A percentile compares a stretch with the other conserved stretches of the same genome.
These are phyloP conservation scores for Apodemia mormo DNA, from an alignment of 2,888 invertebrate genomes.

Conservation along the genomic window DNA sequence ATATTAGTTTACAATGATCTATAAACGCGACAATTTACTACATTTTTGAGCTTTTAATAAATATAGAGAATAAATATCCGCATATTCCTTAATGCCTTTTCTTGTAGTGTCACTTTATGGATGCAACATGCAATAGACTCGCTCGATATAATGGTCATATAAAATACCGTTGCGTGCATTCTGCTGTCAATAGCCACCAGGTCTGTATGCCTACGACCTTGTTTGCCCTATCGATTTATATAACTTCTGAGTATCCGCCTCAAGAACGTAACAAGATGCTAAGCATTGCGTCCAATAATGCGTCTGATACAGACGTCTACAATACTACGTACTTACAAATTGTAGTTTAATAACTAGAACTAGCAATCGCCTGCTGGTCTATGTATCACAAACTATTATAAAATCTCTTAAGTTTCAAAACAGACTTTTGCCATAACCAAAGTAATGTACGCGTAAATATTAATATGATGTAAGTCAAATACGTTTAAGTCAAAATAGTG, in stretches of 20 bases:
- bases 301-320: not conserved
- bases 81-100: not conserved
- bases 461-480: too few species aligned
- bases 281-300: constrained; percentile 21
- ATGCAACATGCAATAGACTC: not conserved
- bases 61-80: not conserved
- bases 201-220: constrained; percentile 66
- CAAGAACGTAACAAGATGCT: constrained; percentile 19
- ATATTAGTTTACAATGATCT: too few species aligned
- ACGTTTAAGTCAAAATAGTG: too few species aligned
- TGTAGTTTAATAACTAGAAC: too few species aligned
- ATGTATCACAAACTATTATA: too few species aligned
- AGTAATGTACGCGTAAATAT: too few species aligned
- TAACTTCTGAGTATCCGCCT: constrained; percentile 43
- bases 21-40: not conserved
- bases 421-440: too few species aligned
- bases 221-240: constrained; percentile 71
- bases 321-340: too few species aligned
- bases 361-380: too few species aligned
- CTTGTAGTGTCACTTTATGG: not conserved
- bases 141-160: constrained; percentile 42
- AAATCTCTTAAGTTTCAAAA: too few species aligned
- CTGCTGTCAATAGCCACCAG: constrained; percentile 52
- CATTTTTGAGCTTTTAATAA: too few species aligned
- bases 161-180: constrained; percentile 66